Evolutionary conservation across 2,888 invertebrate genomes (phyloP).

Genomic region (Spilarctia lutea): DNA sequence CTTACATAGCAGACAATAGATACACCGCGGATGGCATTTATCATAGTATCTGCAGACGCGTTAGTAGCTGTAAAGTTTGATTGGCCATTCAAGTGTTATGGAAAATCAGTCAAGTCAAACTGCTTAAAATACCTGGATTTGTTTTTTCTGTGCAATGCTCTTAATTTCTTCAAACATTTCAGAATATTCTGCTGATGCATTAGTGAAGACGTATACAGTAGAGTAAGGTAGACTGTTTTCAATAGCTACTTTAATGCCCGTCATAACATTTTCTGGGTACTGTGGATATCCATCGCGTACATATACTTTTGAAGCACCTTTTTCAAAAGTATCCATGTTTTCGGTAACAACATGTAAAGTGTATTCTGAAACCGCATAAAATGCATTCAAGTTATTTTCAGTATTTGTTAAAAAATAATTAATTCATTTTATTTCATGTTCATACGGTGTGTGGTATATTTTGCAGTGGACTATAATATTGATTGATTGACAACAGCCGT

Average conservation of each 20-base stretch:
- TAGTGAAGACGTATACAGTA: slow-evolving; percentile 71
- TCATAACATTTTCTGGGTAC: slow-evolving; percentile 65
- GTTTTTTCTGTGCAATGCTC: slow-evolving; percentile 59
- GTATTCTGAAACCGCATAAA: slow-evolving; percentile 50
- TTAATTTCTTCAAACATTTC: slow-evolving; percentile 51
- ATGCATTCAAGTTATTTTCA: background rate
- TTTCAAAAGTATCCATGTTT: slow-evolving; percentile 54
- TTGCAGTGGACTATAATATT: too few relatives aligned
- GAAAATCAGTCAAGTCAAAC: background rate
- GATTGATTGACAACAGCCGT: too few relatives aligned
- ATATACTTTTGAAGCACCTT: slow-evolving; percentile 41
- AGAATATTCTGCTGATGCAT: slow-evolving; percentile 68
- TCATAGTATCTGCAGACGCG: background rate
- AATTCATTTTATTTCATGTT: too few relatives aligned
- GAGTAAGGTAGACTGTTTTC: slow-evolving; percentile 61
- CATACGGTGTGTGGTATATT: too few relatives aligned
- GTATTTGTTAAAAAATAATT: too few relatives aligned
- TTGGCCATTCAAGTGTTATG: background rate
- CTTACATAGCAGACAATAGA: background rate
- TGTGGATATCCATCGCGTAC: slow-evolving; percentile 52
- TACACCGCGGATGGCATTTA: background rate
- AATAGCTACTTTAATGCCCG: slow-evolving; percentile 66
- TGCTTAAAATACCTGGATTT: slow-evolving; percentile 60
- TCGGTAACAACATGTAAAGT: slow-evolving; percentile 50
- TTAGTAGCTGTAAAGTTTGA: background rate